Evolutionary conservation across 2,888 invertebrate genomes (phyloP), one percentile per base, ranked within the genome.

Genomic region (Therioaphis trifolii): DNA sequence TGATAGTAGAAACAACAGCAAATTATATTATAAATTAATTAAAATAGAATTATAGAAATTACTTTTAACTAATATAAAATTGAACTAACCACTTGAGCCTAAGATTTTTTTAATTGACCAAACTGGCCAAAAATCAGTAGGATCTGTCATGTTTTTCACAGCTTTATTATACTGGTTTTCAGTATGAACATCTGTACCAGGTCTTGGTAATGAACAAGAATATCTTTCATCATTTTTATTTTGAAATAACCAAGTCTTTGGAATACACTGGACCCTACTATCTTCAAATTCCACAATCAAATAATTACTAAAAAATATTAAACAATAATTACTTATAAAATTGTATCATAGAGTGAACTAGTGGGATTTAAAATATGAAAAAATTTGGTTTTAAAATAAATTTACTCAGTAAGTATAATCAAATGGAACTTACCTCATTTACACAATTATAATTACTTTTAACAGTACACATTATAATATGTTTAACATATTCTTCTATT

Each of bases 131-230:
- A 21, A 55, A 55, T 55, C 55, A 21, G 55, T 55, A 4, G 55
- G 55, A 55, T 55, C 12, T 55, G 55, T 21, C 55, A 55, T 55
- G 55, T 21, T 55, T 55, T 55, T 55, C 21, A 21, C 55, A 55
- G 21, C 55, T 55, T 55, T 55, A 55, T 55, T 55, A 55, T 55
- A 55, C 21, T 55, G 55, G 55, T 55, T 55, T 55, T 55, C 55
- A 21, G 55, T 24, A 24, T 55, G 55, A 55, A 21, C 55, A 55
- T 55, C 55, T 55, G 21, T 55, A 12, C 55, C 55, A 21, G 55
- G 55, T 55, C 21, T 55, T 24, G 55, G 55, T 55, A 55, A 55
- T 55, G n/a, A 21, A 21, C 55, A 55, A 55, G 55, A 55, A 55
- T 55, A 55, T 55, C 1, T 55, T 55, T 55, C 21, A 55, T 55